phyloP scores from a whole-genome alignment of 35 echinoderm and acorn worm genomes.

The Nesometra sesokonis region DNA sequence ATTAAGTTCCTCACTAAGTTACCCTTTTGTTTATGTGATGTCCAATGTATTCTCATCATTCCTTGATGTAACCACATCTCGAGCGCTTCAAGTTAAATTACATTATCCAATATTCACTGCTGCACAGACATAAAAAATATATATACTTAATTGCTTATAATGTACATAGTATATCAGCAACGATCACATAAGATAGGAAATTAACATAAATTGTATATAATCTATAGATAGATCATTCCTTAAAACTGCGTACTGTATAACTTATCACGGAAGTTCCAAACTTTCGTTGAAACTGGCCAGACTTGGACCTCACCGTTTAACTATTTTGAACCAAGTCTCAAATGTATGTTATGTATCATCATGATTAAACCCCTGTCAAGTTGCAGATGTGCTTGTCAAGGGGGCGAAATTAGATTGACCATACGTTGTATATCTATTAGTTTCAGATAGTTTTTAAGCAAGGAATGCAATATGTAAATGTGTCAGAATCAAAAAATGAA shows the following conservation, averaged over 20 bases:
- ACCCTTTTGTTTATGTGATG: no score
- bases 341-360: background rate
- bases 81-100: no score
- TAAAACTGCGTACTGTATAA: background rate
- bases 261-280: background rate
- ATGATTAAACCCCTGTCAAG: background rate
- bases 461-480: no score
- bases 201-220: background rate
- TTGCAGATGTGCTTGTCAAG: background rate
- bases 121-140: no score
- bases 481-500: no score
- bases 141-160: background rate
- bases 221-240: background rate
- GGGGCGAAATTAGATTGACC: background rate
- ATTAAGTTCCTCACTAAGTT: no score
- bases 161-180: background rate
- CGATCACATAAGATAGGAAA: background rate
- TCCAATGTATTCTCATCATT: no score
- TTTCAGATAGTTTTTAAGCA: no score
- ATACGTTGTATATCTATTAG: no score
- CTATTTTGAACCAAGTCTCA: background rate
- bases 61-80: no score
- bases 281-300: background rate
- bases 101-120: no score
- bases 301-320: background rate